Evolutionary conservation across 2,888 invertebrate species (phyloP).

Genomic region (Griposia aprilina): DNA sequence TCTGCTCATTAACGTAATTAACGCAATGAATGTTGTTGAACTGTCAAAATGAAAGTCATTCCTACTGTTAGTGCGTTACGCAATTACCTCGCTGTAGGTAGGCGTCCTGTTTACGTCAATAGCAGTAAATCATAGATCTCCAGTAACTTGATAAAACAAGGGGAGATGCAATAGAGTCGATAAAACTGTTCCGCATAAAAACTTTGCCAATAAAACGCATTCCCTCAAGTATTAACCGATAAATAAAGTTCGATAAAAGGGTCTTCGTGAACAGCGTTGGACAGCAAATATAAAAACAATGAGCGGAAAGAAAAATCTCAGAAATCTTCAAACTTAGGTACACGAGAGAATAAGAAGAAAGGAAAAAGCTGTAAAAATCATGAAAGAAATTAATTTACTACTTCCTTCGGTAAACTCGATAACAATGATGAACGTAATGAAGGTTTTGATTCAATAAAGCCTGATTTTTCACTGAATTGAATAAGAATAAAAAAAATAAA

Average conservation of each 20-base stretch:
- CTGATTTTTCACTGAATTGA: not conserved
- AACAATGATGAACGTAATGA: conserved; percentile 31
- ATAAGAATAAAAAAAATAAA: conserved; percentile 13
- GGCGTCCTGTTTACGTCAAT: not conserved
- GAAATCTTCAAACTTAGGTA: conserved; percentile 19
- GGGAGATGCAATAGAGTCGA: conserved; percentile 28
- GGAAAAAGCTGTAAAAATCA: conserved; percentile 35
- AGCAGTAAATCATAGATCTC: not conserved
- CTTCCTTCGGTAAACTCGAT: conserved; percentile 9
- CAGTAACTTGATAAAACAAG: conserved; percentile 43
- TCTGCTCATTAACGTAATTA: no score
- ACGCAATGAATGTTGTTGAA: no score
- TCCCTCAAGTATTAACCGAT: conserved; percentile 39
- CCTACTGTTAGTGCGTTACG: no score
- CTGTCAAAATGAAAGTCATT: no score
- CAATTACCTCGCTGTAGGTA: not conserved
- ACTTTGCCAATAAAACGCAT: conserved; percentile 55
- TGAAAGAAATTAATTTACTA: conserved; percentile 29
- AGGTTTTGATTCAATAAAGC: conserved; percentile 26
- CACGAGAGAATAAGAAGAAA: conserved; percentile 12
- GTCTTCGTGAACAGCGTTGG: conserved; percentile 16
- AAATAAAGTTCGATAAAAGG: conserved; percentile 43
- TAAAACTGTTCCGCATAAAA: conserved; percentile 47
- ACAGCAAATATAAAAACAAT: conserved; percentile 51
- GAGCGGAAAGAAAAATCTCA: conserved; percentile 13